Conservation (phyloP, 2,888 invertebrate genomes). For the Germaria angustata region DNA sequence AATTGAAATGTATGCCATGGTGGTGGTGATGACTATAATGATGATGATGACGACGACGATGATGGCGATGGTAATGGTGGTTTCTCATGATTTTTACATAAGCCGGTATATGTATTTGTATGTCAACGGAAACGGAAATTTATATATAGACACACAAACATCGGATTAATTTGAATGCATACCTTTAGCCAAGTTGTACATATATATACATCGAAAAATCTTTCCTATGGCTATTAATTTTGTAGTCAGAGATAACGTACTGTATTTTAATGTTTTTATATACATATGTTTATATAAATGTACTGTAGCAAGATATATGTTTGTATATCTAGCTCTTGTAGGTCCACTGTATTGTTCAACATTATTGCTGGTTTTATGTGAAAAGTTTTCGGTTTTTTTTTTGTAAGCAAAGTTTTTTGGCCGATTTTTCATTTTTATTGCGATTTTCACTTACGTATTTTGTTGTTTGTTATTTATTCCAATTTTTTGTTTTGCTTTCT, state of each 20-base stretch:
- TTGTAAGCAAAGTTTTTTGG: conserved; percentile 3
- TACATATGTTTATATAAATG: background rate
- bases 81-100: conserved; percentile 24
- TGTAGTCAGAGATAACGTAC: conserved; percentile 56
- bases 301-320: background rate
- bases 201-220: conserved; percentile 36
- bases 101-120: background rate
- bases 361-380: conserved; percentile 56
- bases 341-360: conserved; percentile 49
- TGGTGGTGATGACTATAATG: conserved; percentile 5
- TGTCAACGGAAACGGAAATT: conserved; percentile 56
- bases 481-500: background rate
- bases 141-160: conserved; percentile 30
- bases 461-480: background rate
- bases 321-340: conserved; percentile 35
- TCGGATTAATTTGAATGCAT: background rate
- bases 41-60: background rate
- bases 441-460: conserved; percentile 36
- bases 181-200: conserved; percentile 16
- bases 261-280: conserved; percentile 9
- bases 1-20: conserved; percentile 32
- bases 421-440: conserved; percentile 31
- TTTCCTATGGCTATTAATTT: conserved; percentile 58
- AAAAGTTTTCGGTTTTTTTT: conserved; percentile 34
- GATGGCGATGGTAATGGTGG: background rate